These are phyloP conservation scores for Acromyrmex charruanus DNA, from an alignment of 1,140 invertebrate genomes.

Conservation along the genomic window DNA sequence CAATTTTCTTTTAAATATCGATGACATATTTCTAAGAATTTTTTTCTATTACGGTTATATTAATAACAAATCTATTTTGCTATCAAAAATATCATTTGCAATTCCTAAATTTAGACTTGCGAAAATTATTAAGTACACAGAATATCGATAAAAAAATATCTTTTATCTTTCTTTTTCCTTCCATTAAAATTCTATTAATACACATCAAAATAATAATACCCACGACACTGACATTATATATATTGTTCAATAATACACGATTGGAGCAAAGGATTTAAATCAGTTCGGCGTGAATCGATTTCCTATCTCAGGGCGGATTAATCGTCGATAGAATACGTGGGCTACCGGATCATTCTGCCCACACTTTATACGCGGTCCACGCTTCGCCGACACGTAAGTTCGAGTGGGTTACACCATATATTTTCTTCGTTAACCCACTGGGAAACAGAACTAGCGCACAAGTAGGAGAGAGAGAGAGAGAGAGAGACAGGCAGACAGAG, in stretches of 20 bases:
- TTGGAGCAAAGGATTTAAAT: constrained; percentile 16
- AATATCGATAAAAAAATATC: neutral
- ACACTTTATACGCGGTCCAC: constrained; percentile 27
- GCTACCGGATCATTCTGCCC: constrained; percentile 40
- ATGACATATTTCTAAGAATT: neutral
- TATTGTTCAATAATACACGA: neutral
- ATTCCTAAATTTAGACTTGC: neutral
- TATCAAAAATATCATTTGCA: neutral
- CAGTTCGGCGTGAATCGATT: constrained; percentile 31
- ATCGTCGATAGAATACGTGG: constrained; percentile 48
- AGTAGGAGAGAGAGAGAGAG: neutral
- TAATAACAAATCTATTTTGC: neutral
- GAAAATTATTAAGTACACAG: neutral
- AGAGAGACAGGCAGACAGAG: neutral
- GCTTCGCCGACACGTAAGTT: constrained; percentile 19
- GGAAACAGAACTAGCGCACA: neutral
- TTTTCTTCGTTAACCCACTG: constrained; percentile 49
- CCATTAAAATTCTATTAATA: neutral
- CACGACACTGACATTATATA: neutral
- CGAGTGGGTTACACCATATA: constrained; percentile 49
- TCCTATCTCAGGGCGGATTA: constrained; percentile 47
- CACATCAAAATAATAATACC: neutral
- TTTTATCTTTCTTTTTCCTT: neutral
- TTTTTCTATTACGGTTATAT: neutral
- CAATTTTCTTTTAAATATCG: neutral